phyloP scores from a whole-genome alignment of 2,888 invertebrate genomes.

The Rhimphoctona megacephalus region DNA sequence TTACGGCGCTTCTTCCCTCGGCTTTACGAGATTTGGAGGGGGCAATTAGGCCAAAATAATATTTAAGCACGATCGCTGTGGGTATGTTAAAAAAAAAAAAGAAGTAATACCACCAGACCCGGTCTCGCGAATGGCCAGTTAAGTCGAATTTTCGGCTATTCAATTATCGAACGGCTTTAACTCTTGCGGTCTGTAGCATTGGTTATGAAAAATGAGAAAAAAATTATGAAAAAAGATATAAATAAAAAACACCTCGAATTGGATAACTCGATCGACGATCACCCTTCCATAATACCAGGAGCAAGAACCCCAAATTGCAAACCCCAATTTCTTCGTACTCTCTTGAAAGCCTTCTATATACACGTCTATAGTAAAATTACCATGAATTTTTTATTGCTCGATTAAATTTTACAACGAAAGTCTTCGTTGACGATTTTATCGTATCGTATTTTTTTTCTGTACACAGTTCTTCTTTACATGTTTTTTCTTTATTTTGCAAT shows the following conservation, averaged over 20 bases:
- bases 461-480: not conserved
- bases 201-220: not conserved
- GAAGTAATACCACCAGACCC: constrained; percentile 11
- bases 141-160: constrained; percentile 69
- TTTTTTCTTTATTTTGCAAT: not conserved
- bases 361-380: constrained; percentile 6
- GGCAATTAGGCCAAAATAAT: constrained; percentile 66
- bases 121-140: constrained; percentile 32
- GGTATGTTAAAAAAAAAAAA: constrained; percentile 29
- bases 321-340: not conserved
- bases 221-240: constrained; percentile 5
- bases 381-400: constrained; percentile 16
- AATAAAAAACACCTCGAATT: constrained; percentile 33
- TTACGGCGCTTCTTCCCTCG: constrained; percentile 39
- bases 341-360: not conserved
- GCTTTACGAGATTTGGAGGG: constrained; percentile 45
- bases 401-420: constrained; percentile 22
- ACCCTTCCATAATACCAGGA: constrained; percentile 37
- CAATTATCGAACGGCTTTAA: constrained; percentile 65
- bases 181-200: constrained; percentile 23
- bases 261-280: constrained; percentile 48
- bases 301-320: constrained; percentile 39
- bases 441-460: not conserved
- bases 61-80: constrained; percentile 51
- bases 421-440: not conserved